Evolutionary conservation across 2,113 vertebrate genomes (phyloP).

Genomic region (Elgaria multicarinata): DNA sequence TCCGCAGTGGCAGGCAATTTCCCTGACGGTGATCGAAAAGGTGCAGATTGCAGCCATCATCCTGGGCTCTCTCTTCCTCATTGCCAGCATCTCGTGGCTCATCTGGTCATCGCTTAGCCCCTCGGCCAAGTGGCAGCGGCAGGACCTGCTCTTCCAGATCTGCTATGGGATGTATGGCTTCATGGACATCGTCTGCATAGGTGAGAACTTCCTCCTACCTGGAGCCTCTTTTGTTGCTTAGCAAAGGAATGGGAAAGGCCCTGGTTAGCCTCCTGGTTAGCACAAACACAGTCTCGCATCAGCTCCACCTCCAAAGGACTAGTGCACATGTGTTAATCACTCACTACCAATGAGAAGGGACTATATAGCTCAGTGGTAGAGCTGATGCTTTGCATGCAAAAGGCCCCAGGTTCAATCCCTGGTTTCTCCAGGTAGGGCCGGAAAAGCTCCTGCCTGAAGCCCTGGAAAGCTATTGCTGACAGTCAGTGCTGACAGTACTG

Average conservation of each 20-base stretch:
- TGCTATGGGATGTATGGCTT: slow-evolving; percentile 98
- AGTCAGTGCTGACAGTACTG: too few relatives aligned
- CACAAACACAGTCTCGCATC: too few relatives aligned
- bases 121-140: slow-evolving; percentile 95
- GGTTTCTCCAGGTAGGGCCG: too few relatives aligned
- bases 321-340: too few relatives aligned
- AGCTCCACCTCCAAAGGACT: too few relatives aligned
- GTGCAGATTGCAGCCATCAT: slow-evolving; percentile 95
- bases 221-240: neutral
- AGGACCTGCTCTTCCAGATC: slow-evolving; percentile 96
- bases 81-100: slow-evolving; percentile 96
- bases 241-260: neutral
- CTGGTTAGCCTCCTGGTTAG: neutral
- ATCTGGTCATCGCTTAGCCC: slow-evolving; percentile 96
- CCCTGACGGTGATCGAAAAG: slow-evolving; percentile 94
- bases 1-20: slow-evolving; percentile 93
- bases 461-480: too few relatives aligned
- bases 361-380: too few relatives aligned
- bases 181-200: slow-evolving; percentile 97
- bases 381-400: too few relatives aligned
- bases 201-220: slow-evolving; percentile 70
- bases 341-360: too few relatives aligned
- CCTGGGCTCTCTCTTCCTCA: slow-evolving; percentile 93
- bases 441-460: too few relatives aligned
- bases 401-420: too few relatives aligned